Evolutionary conservation across 2,888 invertebrate genomes (phyloP).

Genomic region (Leptura quadrifasciata): DNA sequence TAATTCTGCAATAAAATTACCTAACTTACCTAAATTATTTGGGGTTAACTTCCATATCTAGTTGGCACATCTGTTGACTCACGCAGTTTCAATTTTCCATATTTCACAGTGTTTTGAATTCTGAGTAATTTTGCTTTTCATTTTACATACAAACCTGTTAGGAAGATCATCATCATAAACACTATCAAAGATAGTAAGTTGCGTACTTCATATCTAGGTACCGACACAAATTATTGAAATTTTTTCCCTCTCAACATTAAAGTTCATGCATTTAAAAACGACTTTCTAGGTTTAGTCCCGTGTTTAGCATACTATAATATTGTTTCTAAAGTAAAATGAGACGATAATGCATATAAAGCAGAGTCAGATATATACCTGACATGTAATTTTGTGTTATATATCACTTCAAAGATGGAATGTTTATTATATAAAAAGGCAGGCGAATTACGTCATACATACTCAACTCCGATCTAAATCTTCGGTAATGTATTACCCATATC

Average conservation of each 20-base stretch:
- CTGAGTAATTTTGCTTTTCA: background rate
- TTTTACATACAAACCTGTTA: background rate
- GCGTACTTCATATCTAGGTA: background rate
- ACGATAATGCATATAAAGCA: background rate
- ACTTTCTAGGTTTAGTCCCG: background rate
- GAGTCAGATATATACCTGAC: background rate
- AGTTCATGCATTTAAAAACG: background rate
- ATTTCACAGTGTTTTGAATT: background rate
- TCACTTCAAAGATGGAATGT: background rate
- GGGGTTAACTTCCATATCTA: background rate
- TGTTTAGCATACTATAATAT: conserved; percentile 7
- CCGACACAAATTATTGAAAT: background rate
- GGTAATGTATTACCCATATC: background rate
- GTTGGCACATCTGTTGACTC: background rate
- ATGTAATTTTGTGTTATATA: background rate
- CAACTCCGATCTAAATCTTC: background rate
- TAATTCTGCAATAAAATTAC: no score
- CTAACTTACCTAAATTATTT: background rate
- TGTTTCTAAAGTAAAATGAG: conserved; percentile 1
- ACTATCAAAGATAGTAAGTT: background rate
- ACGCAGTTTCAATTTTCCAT: background rate
- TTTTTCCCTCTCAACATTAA: background rate
- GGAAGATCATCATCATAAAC: background rate
- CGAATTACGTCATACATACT: background rate
- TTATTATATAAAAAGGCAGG: background rate